Evolutionary conservation across 1,140 invertebrate species (phyloP).

Genomic region (Olivierus martensii): DNA sequence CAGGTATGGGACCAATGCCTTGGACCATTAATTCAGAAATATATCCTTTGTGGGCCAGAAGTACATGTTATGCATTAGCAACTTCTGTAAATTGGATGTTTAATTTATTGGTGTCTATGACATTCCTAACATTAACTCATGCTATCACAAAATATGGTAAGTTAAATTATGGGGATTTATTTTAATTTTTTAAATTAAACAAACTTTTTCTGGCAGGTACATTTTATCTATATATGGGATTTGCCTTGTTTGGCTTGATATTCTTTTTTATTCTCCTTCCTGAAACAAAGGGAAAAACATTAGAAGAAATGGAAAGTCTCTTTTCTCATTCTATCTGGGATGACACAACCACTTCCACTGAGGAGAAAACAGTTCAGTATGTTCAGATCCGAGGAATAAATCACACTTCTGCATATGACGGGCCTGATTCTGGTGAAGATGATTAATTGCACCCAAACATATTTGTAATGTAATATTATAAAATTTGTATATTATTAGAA

Average conservation of each 20-base stretch:
- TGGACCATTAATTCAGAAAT: conserved; percentile 52
- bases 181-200: neutral
- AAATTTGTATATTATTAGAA: no score
- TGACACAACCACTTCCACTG: conserved; percentile 22
- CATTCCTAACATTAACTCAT: conserved; percentile 40
- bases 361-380: conserved; percentile 33
- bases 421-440: conserved; percentile 20
- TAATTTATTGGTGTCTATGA: conserved; percentile 45
- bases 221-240: conserved; percentile 39
- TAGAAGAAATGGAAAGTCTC: conserved; percentile 39
- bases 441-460: neutral
- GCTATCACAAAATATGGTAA: conserved; percentile 36
- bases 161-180: neutral
- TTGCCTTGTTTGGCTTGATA: conserved; percentile 36
- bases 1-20: conserved; percentile 47
- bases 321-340: conserved; percentile 26
- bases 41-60: conserved; percentile 46
- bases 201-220: conserved; percentile 30
- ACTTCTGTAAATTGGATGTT: conserved; percentile 45
- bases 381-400: conserved; percentile 35
- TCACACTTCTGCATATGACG: conserved; percentile 20
- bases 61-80: conserved; percentile 40
- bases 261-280: conserved; percentile 38
- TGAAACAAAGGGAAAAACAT: conserved; percentile 38
- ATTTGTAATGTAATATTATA: no score